Percentiles rank a stretch among this genome's conserved stretches.
Conservation (phyloP, 2,797 vertebrate genomes). For the Varecia variegata region DNA sequence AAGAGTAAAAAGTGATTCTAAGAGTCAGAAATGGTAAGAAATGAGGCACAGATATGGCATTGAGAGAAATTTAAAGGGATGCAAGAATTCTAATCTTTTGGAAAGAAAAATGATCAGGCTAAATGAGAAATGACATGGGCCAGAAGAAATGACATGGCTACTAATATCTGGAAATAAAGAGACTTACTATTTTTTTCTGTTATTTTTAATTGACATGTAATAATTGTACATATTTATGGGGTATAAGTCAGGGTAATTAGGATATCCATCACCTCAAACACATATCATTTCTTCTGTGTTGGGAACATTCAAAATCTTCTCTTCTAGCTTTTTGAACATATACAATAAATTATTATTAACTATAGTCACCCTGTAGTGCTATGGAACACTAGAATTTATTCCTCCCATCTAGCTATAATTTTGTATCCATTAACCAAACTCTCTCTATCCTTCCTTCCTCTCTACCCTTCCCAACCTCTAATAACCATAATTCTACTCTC, state of each 20-base stretch:
- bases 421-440: background rate
- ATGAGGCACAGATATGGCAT: background rate
- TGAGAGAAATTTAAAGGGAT: background rate
- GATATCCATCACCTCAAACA: background rate
- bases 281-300: background rate
- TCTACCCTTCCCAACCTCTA: background rate
- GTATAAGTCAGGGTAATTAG: background rate
- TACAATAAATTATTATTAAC: background rate
- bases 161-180: background rate
- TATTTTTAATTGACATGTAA: background rate
- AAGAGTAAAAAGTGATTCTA: background rate
- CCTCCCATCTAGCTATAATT: background rate
- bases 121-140: background rate
- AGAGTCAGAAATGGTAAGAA: conserved; percentile 1
- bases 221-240: background rate
- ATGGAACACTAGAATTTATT: background rate
- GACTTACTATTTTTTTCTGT: background rate
- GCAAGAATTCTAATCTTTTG: conserved; percentile 18
- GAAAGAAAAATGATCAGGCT: background rate
- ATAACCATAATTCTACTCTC: background rate
- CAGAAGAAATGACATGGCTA: background rate
- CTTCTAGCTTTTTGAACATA: background rate
- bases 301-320: background rate
- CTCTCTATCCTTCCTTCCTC: background rate
- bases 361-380: background rate